A percentile compares a stretch with the other conserved stretches of the same genome.
Conservation (phyloP, 1,140 invertebrate genomes). For the Hylaeus volcanicus region DNA sequence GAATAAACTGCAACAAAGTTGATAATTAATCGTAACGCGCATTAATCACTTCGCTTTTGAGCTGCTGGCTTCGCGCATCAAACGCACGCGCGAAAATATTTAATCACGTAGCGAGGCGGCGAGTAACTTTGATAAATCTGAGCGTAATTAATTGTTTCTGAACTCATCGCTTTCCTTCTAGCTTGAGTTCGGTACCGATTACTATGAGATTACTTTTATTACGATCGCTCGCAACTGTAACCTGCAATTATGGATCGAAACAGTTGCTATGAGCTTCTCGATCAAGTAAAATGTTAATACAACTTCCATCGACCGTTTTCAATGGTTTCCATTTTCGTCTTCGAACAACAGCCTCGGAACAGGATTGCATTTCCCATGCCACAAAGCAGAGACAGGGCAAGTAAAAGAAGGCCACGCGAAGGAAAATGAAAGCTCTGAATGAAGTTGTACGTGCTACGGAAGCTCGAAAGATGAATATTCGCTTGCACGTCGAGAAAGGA, state of each 20-base stretch:
- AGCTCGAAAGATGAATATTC: slow-evolving; percentile 21
- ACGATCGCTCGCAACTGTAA: slow-evolving; percentile 8
- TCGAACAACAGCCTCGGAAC: not conserved
- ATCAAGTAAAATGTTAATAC: too few species aligned
- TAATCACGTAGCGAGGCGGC: slow-evolving; percentile 5
- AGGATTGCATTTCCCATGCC: slow-evolving; percentile 9
- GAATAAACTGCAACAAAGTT: slow-evolving; percentile 37
- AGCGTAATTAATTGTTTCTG: slow-evolving; percentile 32
- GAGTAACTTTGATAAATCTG: slow-evolving; percentile 21
- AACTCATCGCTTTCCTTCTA: not conserved
- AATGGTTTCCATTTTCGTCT: slow-evolving; percentile 1
- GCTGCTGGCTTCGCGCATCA: not conserved
- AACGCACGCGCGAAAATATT: slow-evolving; percentile 20
- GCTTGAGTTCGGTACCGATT: too few species aligned
- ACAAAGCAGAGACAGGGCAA: not conserved
- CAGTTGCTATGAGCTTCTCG: too few species aligned
- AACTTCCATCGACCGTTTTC: too few species aligned
- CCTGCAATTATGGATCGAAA: too few species aligned
- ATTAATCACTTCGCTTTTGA: slow-evolving; percentile 23
- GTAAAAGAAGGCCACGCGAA: slow-evolving; percentile 16
- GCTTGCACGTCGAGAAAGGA: slow-evolving; percentile 14
- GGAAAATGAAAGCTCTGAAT: slow-evolving; percentile 29
- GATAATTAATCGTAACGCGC: slow-evolving; percentile 34
- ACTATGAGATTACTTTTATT: too few species aligned
- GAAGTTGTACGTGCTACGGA: slow-evolving; percentile 31